phyloP scores from a whole-genome alignment of 2,797 vertebrate genomes.

The Tokudaia tokunoshimensis region DNA sequence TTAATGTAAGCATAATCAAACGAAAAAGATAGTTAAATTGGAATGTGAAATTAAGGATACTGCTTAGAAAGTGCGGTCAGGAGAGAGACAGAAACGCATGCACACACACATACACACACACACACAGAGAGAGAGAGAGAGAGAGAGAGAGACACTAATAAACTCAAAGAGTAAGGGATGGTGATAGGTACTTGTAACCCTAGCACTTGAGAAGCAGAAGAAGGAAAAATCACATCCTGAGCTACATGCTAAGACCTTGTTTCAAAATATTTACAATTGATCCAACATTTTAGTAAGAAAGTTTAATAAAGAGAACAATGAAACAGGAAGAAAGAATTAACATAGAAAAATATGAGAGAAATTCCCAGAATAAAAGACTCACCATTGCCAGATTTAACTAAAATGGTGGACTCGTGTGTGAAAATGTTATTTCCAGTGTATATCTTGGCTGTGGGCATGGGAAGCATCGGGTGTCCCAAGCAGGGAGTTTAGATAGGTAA shows the following conservation, averaged over 20 bases:
- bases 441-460: neutral
- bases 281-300: neutral
- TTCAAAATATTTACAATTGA: neutral
- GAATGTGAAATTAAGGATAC: neutral
- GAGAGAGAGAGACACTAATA: neutral
- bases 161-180: neutral
- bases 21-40: constrained; percentile 9
- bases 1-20: neutral
- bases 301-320: constrained; percentile 28
- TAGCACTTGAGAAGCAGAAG: neutral
- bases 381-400: constrained; percentile 1
- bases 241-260: neutral
- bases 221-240: neutral
- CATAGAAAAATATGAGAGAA: constrained; percentile 39
- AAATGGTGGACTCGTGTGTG: neutral
- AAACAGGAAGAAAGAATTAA: constrained; percentile 56
- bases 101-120: too few relatives aligned
- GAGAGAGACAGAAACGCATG: too few relatives aligned
- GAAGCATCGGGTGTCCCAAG: neutral
- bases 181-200: neutral
- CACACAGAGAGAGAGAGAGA: neutral
- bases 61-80: neutral
- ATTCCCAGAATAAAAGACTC: constrained; percentile 14
- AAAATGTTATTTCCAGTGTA: neutral
- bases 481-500: neutral